Base-by-base conservation (phyloP, 2,888 invertebrate species). In the Mythimna loreyi region DNA sequence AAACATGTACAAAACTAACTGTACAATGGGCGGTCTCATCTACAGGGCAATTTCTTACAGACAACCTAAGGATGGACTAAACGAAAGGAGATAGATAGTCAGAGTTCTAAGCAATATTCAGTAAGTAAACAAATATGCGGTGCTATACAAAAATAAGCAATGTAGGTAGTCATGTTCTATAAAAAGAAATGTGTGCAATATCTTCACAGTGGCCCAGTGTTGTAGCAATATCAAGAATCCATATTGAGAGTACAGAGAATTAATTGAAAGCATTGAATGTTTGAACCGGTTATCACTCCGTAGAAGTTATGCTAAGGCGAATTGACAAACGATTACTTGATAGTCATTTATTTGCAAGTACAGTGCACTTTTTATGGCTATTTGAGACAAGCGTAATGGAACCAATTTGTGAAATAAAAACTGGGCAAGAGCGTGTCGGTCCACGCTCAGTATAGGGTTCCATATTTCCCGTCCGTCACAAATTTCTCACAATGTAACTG, bases 161-260 rank as follows among this genome's bases (percentile, higher is more conserved):
- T 21, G 25, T 50, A 47, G n/a, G n/a, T 23, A 25, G 23, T 53
- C 30, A 58, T 33, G 33, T 72, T 72, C 58, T 72, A 72, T 78
- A 50, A 78, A 72, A 72, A 50, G 49, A 78, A 73, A 67, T 57
- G 21, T 43, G 13, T 43, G 74, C 47, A 78, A 56, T 55, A 2
- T 30, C 23, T 21, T 23, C 52, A 79, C 75, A 79, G 59, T 60
- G 59, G 1, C 25, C 52, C 57, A 74, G 60, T 75, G 80, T 66
- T 53, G 36, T 6, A 19, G 56, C 66, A 61, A 61, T 58, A 53
- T 25, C 75, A 79, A 55, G 61, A 75, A 74, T 61, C 75, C 80
- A 58, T 79, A 75, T 61, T 74, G 66, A 59, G 40, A 47, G 49
- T 72, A 72, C 72, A 79, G 40, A 59, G 68, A 76, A 75, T 68